Evolutionary conservation across 2,888 invertebrate genomes (phyloP).

Genomic region (Ichneumon xanthorius): DNA sequence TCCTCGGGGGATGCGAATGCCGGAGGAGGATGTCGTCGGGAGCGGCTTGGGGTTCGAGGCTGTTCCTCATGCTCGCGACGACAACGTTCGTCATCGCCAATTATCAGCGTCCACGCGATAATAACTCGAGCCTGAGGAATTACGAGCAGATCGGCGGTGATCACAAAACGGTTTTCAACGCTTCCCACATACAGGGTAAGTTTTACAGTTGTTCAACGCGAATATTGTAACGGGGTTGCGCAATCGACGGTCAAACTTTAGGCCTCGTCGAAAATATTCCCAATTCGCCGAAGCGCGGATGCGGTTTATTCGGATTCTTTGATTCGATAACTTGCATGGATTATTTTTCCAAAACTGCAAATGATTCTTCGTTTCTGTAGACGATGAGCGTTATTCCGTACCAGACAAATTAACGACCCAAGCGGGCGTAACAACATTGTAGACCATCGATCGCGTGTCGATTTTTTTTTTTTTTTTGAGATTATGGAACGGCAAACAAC

Average conservation of each 20-base stretch:
- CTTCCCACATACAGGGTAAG: slow-evolving; percentile 76
- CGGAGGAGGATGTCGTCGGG: slow-evolving; percentile 80
- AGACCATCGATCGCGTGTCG: too few species aligned
- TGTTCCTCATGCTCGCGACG: slow-evolving; percentile 80
- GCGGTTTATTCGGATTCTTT: neutral
- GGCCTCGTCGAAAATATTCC: neutral
- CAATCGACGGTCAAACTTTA: neutral
- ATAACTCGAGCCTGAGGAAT: slow-evolving; percentile 71
- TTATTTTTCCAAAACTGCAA: too few species aligned
- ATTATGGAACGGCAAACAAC: too few species aligned
- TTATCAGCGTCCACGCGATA: slow-evolving; percentile 80
- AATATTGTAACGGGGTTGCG: too few species aligned
- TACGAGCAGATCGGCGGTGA: slow-evolving; percentile 70
- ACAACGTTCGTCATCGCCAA: slow-evolving; percentile 81
- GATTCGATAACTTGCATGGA: neutral
- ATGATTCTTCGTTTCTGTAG: too few species aligned
- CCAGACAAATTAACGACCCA: too few species aligned
- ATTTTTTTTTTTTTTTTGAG: too few species aligned
- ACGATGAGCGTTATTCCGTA: too few species aligned
- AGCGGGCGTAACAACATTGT: too few species aligned
- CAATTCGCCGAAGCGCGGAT: too few species aligned
- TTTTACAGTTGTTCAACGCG: slow-evolving; percentile 26
- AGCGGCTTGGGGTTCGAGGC: slow-evolving; percentile 80
- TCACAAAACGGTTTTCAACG: slow-evolving; percentile 72
- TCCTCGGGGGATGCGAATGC: slow-evolving; percentile 81